Evolutionary conservation across 1,140 invertebrate genomes (phyloP).

Genomic region (Drosophila lini): DNA sequence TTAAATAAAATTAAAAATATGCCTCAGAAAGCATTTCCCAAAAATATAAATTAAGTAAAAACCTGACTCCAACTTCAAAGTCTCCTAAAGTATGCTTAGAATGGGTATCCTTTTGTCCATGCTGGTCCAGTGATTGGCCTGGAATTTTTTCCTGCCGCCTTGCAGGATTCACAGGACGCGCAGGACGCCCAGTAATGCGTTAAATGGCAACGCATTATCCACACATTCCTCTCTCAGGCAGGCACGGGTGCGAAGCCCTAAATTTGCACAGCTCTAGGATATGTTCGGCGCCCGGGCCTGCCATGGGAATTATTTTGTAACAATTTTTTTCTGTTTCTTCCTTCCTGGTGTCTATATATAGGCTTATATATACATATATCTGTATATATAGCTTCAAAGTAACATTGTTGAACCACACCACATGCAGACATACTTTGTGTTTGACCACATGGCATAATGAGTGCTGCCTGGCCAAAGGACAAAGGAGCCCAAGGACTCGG

Average conservation of each 20-base stretch:
- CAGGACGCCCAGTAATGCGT: conserved; percentile 53
- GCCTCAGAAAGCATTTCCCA: neutral
- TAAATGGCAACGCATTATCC: conserved; percentile 70
- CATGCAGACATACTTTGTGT: conserved; percentile 69
- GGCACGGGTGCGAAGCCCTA: conserved; percentile 52
- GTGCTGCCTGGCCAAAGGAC: conserved; percentile 41
- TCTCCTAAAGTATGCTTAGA: neutral
- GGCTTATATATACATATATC: neutral
- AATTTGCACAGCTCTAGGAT: conserved; percentile 55
- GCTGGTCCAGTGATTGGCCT: neutral
- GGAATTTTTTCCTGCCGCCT: conserved; percentile 14
- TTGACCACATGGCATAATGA: conserved; percentile 76
- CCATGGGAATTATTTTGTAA: conserved; percentile 55
- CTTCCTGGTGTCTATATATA: conserved; percentile 3
- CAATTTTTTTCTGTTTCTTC: conserved; percentile 23
- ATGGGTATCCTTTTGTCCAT: neutral
- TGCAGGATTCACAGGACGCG: neutral
- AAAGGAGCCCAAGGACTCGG: conserved; percentile 32
- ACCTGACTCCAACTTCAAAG: neutral
- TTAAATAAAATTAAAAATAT: neutral
- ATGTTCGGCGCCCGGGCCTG: conserved; percentile 15
- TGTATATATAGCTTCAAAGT: conserved; percentile 48
- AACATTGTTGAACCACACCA: conserved; percentile 46
- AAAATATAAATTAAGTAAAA: neutral
- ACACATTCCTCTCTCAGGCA: conserved; percentile 38